A percentile compares a stretch with the other conserved stretches of the same genome.
These are phyloP conservation scores for Anguilla obscura DNA, from an alignment of 2,797 vertebrate genomes.

Conservation along the genomic window DNA sequence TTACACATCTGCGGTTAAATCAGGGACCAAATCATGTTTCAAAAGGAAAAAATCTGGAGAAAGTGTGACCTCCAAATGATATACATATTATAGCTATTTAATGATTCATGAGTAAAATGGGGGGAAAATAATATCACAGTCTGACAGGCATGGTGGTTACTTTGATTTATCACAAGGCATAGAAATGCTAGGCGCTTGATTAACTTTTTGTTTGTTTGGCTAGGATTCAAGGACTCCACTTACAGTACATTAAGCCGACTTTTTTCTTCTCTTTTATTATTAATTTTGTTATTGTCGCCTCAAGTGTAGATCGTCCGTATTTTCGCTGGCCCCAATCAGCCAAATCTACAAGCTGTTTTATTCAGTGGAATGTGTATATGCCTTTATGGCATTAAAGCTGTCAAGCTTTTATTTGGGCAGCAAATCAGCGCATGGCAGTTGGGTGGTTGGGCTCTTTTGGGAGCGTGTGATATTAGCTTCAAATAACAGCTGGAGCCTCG, in stretches of 20 bases:
- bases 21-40: not conserved
- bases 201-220: constrained; percentile 5
- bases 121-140: not conserved
- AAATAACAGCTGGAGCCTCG: not conserved
- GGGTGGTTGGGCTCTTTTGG: not conserved
- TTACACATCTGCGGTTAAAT: not conserved
- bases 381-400: constrained; percentile 14
- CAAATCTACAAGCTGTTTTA: not conserved
- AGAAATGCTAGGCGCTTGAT: not conserved
- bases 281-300: constrained; percentile 9
- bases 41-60: not conserved
- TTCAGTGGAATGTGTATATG: not conserved
- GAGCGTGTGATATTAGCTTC: not conserved
- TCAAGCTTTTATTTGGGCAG: not conserved
- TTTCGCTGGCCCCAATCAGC: not conserved
- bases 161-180: not conserved
- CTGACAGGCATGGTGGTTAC: not conserved
- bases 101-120: not conserved
- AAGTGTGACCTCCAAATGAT: not conserved
- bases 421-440: not conserved
- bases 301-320: not conserved
- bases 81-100: not conserved
- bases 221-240: not conserved
- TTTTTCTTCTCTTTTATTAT: not conserved
- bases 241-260: not conserved